phyloP scores from a whole-genome alignment of 1,140 invertebrate genomes.

The Diorhabda sublineata region DNA sequence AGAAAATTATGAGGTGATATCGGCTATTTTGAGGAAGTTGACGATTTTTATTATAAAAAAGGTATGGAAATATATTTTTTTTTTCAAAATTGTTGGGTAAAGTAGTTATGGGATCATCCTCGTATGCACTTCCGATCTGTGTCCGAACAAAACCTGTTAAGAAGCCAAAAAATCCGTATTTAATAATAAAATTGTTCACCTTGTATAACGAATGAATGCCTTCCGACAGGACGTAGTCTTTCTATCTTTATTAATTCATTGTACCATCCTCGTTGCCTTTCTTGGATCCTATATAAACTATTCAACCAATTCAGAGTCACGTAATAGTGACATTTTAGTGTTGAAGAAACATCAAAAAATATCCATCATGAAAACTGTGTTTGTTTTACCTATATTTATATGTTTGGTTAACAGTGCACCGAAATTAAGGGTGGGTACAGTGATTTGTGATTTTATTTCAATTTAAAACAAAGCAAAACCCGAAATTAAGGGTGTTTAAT shows the following conservation, averaged over 20 bases:
- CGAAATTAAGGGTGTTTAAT: not conserved
- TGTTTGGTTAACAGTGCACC: conserved; percentile 32
- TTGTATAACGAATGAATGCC: conserved; percentile 22
- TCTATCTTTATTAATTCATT: conserved; percentile 25
- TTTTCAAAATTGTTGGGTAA: too few relatives aligned
- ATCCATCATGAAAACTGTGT: conserved; percentile 26
- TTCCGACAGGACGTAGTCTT: conserved; percentile 28
- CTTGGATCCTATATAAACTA: conserved; percentile 34
- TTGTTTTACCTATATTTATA: conserved; percentile 28
- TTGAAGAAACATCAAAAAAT: not conserved
- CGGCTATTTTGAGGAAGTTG: too few relatives aligned
- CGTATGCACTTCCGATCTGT: too few relatives aligned
- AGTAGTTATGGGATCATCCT: too few relatives aligned
- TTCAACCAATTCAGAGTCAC: conserved; percentile 22
- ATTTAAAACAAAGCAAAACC: not conserved
- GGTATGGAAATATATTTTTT: too few relatives aligned
- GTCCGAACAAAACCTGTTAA: too few relatives aligned
- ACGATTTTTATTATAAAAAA: too few relatives aligned
- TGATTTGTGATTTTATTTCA: conserved; percentile 12
- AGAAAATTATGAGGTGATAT: too few relatives aligned
- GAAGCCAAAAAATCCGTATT: too few relatives aligned
- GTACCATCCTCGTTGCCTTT: conserved; percentile 23
- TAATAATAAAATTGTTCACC: not conserved
- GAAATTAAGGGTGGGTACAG: conserved; percentile 30
- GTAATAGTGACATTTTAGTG: conserved; percentile 24